Conservation (phyloP, 1,140 invertebrate genomes). For the Sitodiplosis mosellana region DNA sequence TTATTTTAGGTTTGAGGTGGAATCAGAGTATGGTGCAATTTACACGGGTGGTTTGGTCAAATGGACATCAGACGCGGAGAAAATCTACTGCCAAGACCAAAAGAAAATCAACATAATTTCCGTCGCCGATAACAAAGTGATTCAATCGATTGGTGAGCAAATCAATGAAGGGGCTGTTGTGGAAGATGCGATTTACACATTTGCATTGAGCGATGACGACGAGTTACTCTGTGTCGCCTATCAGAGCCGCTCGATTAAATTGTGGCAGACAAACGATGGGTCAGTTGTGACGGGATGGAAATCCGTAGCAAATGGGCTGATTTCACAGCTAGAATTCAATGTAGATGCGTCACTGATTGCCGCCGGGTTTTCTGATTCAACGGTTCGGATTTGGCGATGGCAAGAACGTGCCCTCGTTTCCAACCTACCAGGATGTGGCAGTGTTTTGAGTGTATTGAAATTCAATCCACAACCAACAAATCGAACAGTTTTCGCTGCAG, state of each 20-base stretch:
- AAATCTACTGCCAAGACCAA: conserved; percentile 56
- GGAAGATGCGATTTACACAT: conserved; percentile 57
- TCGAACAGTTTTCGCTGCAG: conserved; percentile 54
- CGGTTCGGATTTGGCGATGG: conserved; percentile 72
- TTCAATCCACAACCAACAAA: conserved; percentile 45
- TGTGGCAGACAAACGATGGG: conserved; percentile 46
- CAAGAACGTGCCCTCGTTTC: conserved; percentile 65
- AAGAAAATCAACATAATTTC: conserved; percentile 49
- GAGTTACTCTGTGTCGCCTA: conserved; percentile 54
- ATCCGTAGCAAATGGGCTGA: conserved; percentile 70
- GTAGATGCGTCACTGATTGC: conserved; percentile 44
- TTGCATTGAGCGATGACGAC: conserved; percentile 44
- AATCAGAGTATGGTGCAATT: conserved; percentile 60
- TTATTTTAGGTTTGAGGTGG: conserved; percentile 50
- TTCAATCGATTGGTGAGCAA: conserved; percentile 23
- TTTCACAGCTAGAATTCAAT: conserved; percentile 49
- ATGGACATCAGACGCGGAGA: conserved; percentile 49
- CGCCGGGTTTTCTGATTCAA: conserved; percentile 69
- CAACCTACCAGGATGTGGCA: conserved; percentile 59
- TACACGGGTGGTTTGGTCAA: conserved; percentile 68
- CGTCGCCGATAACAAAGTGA: conserved; percentile 30
- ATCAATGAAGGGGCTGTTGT: conserved; percentile 29
- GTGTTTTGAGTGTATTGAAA: conserved; percentile 58
- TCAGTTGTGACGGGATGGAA: conserved; percentile 53
- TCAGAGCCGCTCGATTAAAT: conserved; percentile 63